Percentiles rank a stretch among this genome's conserved stretches.
Conservation (phyloP, 2,888 invertebrate genomes). For the Hyles lineata region DNA sequence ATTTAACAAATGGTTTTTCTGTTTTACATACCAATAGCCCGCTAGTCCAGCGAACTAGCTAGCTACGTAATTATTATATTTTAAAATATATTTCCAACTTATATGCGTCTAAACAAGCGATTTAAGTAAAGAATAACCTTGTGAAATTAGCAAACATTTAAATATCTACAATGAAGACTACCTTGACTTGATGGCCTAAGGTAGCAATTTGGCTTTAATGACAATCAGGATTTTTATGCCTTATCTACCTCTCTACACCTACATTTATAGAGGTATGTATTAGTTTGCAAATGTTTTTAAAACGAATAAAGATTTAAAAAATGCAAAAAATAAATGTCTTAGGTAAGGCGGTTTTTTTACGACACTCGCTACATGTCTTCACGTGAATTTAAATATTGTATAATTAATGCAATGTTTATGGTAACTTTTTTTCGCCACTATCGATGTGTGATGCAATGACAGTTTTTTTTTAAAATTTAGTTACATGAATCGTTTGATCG, state of each 20-base stretch:
- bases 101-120: slow-evolving; percentile 37
- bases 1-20: slow-evolving; percentile 19
- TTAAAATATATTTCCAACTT: slow-evolving; percentile 32
- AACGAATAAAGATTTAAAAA: slow-evolving; percentile 42
- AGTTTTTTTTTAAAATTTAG: not conserved
- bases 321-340: slow-evolving; percentile 31
- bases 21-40: slow-evolving; percentile 24
- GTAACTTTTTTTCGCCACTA: not conserved
- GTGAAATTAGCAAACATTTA: slow-evolving; percentile 68
- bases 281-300: slow-evolving; percentile 47
- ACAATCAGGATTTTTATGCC: slow-evolving; percentile 51
- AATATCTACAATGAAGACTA: slow-evolving; percentile 64
- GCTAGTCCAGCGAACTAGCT: slow-evolving; percentile 12
- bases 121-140: slow-evolving; percentile 62
- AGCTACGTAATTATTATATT: slow-evolving; percentile 10
- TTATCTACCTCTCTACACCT: slow-evolving; percentile 51
- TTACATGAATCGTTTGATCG: not conserved
- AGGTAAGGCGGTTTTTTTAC: slow-evolving; percentile 6
- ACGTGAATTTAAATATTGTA: slow-evolving; percentile 20
- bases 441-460: not conserved
- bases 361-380: not conserved
- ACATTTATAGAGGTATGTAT: slow-evolving; percentile 44
- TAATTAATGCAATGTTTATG: not conserved
- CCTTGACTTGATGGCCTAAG: slow-evolving; percentile 66
- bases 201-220: slow-evolving; percentile 55